A percentile compares a stretch with the other conserved stretches of the same genome.
These are phyloP conservation scores for Oceanodroma leucorhoa DNA, from an alignment of 2,797 vertebrate species.

Conservation along the genomic window DNA sequence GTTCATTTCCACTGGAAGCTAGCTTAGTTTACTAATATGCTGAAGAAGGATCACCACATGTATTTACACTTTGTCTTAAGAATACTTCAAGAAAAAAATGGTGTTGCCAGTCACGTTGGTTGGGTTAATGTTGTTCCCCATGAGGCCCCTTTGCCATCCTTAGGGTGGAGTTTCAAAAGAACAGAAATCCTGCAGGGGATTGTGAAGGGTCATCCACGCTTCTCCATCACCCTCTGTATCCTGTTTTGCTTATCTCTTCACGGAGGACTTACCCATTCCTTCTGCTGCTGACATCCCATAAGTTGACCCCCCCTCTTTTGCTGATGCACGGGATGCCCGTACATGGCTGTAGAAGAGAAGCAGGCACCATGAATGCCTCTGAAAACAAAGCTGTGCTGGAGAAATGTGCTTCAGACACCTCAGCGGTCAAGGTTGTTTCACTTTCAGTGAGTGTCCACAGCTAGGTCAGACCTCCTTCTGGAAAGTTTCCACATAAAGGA, in stretches of 20 bases:
- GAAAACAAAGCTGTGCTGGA: not conserved
- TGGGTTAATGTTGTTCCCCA: not conserved
- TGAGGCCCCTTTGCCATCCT: not conserved
- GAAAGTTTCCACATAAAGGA: not conserved
- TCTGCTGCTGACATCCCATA: not conserved
- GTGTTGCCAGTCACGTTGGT: not conserved
- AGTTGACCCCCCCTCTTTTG: accelerated
- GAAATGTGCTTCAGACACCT: not conserved
- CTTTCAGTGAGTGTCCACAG: not conserved
- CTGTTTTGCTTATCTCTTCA: not conserved
- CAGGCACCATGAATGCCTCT: not conserved
- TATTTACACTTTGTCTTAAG: not conserved
- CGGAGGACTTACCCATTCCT: not conserved
- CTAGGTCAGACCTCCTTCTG: not conserved
- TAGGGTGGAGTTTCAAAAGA: not conserved
- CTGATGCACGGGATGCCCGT: not conserved
- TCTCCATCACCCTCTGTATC: not conserved
- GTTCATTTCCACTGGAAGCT: not conserved
- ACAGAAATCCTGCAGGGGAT: not conserved
- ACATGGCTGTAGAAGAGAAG: not conserved
- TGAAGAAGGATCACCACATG: not conserved
- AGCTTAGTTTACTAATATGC: not conserved
- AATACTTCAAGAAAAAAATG: not conserved
- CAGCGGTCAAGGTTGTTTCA: not conserved
- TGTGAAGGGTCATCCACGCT: accelerated